Evolutionary conservation across 2,113 vertebrate genomes (phyloP).

Genomic region (Psilopogon haemacephalus): DNA sequence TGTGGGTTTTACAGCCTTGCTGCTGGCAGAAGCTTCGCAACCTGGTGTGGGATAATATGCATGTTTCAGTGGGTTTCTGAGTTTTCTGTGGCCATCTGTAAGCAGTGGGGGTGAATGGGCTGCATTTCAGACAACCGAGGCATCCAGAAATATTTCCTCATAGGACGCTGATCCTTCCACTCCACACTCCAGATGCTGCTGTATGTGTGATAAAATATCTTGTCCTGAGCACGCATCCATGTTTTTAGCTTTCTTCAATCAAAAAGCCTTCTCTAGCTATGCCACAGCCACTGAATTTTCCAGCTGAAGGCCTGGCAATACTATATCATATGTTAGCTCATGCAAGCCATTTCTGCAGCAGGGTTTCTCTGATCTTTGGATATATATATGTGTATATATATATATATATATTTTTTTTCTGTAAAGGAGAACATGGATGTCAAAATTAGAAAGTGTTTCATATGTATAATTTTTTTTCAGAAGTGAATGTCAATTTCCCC

Average conservation of each 20-base stretch:
- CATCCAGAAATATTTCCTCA: conserved; percentile 16
- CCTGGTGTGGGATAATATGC: background rate
- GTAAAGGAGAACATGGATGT: background rate
- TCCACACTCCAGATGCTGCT: conserved; percentile 20
- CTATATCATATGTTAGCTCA: background rate
- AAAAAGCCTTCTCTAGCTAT: background rate
- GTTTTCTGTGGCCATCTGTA: conserved; percentile 50
- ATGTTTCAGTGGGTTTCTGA: background rate
- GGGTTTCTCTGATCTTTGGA: background rate
- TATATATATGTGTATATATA: background rate
- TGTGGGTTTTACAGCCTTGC: background rate
- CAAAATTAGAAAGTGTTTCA: background rate
- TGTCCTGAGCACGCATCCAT: background rate
- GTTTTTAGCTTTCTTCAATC: background rate
- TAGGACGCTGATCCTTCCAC: background rate
- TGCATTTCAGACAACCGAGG: conserved; percentile 12
- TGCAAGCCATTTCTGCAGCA: background rate
- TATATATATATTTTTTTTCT: background rate
- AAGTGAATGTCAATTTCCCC: background rate
- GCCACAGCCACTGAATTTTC: background rate
- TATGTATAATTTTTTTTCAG: conserved; percentile 3
- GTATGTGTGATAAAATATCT: background rate
- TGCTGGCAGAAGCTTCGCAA: background rate
- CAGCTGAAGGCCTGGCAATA: background rate
- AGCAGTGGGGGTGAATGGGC: conserved; percentile 45